A percentile compares a stretch with the other conserved stretches of the same genome.
Conservation (phyloP, 2,888 invertebrate genomes). For the Scaeva pyrastri region DNA sequence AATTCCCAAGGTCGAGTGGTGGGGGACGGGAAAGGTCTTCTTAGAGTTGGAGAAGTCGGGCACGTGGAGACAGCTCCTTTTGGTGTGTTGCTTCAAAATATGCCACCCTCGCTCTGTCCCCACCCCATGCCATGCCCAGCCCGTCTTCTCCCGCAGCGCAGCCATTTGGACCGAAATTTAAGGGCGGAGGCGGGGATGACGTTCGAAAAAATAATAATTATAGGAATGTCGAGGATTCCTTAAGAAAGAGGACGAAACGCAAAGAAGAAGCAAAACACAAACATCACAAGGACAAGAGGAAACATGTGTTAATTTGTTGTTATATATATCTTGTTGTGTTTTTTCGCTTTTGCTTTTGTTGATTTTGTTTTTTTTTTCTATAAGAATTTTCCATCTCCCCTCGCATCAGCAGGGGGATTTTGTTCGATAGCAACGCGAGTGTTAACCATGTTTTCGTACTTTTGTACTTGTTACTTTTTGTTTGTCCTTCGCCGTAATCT, state of each 20-base stretch:
- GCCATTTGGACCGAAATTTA: not conserved
- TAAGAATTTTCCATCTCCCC: slow-evolving; percentile 1
- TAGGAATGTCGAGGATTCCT: slow-evolving; percentile 31
- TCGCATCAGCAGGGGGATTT: not conserved
- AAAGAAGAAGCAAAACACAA: not conserved
- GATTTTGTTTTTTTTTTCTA: not conserved
- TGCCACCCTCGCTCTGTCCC: no score
- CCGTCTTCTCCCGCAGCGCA: not conserved
- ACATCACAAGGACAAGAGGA: slow-evolving; percentile 45
- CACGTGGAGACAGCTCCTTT: slow-evolving; percentile 72
- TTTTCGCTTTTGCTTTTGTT: no score
- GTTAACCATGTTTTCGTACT: slow-evolving; percentile 50
- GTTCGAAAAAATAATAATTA: slow-evolving; percentile 57
- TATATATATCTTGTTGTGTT: slow-evolving; percentile 1
- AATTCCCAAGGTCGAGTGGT: slow-evolving; percentile 57
- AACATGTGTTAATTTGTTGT: slow-evolving; percentile 73
- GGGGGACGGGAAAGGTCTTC: slow-evolving; percentile 13
- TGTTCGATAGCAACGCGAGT: slow-evolving; percentile 13
- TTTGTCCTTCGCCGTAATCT: slow-evolving; percentile 65
- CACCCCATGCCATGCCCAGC: no score
- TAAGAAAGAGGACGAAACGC: slow-evolving; percentile 40
- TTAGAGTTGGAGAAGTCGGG: slow-evolving; percentile 61
- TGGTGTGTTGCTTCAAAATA: slow-evolving; percentile 33
- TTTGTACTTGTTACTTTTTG: slow-evolving; percentile 3
- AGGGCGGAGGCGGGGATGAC: not conserved